phyloP scores from a whole-genome alignment of 2,888 invertebrate genomes.

The Perdita meconis region DNA sequence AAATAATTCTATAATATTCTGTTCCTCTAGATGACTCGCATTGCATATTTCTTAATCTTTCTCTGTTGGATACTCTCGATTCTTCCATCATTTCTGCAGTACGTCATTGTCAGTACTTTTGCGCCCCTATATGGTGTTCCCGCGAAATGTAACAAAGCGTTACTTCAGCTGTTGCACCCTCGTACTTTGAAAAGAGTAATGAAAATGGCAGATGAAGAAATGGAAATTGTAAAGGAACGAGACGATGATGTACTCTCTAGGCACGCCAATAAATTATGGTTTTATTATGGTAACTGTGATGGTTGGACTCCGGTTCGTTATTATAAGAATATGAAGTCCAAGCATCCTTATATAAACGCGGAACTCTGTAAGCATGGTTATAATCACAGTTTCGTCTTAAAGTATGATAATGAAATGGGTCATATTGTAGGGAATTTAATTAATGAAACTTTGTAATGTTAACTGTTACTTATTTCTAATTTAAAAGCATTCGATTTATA shows the following conservation, averaged over 20 bases:
- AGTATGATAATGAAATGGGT: conserved; percentile 87
- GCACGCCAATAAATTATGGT: conserved; percentile 88
- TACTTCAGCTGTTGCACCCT: conserved; percentile 87
- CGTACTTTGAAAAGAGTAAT: conserved; percentile 88
- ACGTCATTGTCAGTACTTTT: conserved; percentile 86
- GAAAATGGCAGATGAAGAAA: conserved; percentile 91
- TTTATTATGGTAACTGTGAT: conserved; percentile 92
- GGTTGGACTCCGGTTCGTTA: conserved; percentile 93
- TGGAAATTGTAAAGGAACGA: conserved; percentile 89
- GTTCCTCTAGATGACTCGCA: conserved; percentile 83
- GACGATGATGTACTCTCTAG: conserved; percentile 87
- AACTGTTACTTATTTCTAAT: not conserved
- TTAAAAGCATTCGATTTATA: not conserved
- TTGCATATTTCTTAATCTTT: conserved; percentile 84
- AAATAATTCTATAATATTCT: not conserved
- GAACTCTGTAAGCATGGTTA: conserved; percentile 87
- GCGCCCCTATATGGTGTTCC: conserved; percentile 86
- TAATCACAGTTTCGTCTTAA: conserved; percentile 93
- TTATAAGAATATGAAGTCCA: conserved; percentile 87
- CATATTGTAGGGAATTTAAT: conserved; percentile 77
- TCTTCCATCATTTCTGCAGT: conserved; percentile 86
- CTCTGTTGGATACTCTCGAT: conserved; percentile 85
- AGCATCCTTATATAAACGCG: conserved; percentile 87
- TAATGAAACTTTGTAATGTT: conserved; percentile 67
- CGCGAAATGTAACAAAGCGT: conserved; percentile 84